These are phyloP conservation scores for Tretioscincus oriximinensis DNA, from an alignment of 2,113 vertebrate genomes.

Conservation along the genomic window DNA sequence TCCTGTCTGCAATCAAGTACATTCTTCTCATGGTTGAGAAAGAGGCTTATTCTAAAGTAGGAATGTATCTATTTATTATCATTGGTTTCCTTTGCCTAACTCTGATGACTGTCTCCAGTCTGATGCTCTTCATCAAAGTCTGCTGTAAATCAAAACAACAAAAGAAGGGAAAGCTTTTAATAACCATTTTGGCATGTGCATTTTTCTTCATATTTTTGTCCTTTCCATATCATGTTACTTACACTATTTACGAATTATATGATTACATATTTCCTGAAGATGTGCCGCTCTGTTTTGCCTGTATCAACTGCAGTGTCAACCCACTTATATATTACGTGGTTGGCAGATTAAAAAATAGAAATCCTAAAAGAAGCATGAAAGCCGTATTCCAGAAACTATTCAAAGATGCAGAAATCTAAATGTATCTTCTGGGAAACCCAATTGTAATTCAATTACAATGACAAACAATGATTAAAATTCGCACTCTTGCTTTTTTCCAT, in stretches of 20 bases:
- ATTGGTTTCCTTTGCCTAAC: constrained; percentile 49
- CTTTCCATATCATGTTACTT: background rate
- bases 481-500: too few relatives aligned
- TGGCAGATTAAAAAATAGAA: too few relatives aligned
- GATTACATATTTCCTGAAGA: too few relatives aligned
- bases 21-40: background rate
- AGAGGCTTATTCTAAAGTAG: too few relatives aligned
- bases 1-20: constrained; percentile 8
- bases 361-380: too few relatives aligned
- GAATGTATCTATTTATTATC: background rate
- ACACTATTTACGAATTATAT: too few relatives aligned
- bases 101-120: constrained; percentile 60
- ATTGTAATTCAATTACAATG: background rate
- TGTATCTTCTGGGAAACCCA: background rate
- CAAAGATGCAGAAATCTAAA: background rate
- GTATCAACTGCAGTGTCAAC: too few relatives aligned
- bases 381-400: background rate
- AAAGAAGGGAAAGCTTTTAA: constrained; percentile 36
- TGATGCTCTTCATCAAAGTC: constrained; percentile 55
- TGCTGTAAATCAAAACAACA: constrained; percentile 40
- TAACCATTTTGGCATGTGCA: constrained; percentile 47
- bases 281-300: too few relatives aligned
- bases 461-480: background rate
- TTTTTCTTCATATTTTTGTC: constrained; percentile 56
- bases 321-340: too few relatives aligned